Conservation (phyloP, 1,140 invertebrate species). For the Bombyx mori region DNA sequence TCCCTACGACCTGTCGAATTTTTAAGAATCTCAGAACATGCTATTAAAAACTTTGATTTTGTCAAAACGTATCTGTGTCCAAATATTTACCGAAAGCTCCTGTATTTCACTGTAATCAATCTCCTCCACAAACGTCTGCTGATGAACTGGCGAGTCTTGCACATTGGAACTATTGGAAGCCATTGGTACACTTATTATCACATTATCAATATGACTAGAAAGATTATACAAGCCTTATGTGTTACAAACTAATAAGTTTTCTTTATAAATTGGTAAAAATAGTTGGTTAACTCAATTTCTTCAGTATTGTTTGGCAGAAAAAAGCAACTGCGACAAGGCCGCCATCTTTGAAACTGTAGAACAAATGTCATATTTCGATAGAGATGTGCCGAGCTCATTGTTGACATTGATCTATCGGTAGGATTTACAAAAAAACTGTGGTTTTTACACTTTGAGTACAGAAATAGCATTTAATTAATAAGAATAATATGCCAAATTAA, state of each 20-base stretch:
- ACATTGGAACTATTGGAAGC: conserved; percentile 66
- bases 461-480: too few species aligned
- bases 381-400: conserved; percentile 8
- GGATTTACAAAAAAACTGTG: not conserved
- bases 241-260: conserved; percentile 31
- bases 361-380: conserved; percentile 37
- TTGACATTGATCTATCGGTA: not conserved
- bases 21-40: not conserved
- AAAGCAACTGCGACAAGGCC: conserved; percentile 68
- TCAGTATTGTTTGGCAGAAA: conserved; percentile 66
- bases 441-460: too few species aligned
- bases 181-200: conserved; percentile 66
- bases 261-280: conserved; percentile 46
- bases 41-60: not conserved
- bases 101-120: conserved; percentile 70
- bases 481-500: too few species aligned
- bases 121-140: conserved; percentile 68
- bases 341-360: conserved; percentile 67
- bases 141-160: conserved; percentile 56
- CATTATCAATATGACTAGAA: conserved; percentile 62
- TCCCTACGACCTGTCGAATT: conserved; percentile 83
- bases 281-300: conserved; percentile 55
- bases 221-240: conserved; percentile 26
- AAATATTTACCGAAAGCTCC: conserved; percentile 60
- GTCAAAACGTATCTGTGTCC: conserved; percentile 1